Evolutionary conservation across 2,797 vertebrate genomes (phyloP).

Genomic region (Syngnathus rostellatus): DNA sequence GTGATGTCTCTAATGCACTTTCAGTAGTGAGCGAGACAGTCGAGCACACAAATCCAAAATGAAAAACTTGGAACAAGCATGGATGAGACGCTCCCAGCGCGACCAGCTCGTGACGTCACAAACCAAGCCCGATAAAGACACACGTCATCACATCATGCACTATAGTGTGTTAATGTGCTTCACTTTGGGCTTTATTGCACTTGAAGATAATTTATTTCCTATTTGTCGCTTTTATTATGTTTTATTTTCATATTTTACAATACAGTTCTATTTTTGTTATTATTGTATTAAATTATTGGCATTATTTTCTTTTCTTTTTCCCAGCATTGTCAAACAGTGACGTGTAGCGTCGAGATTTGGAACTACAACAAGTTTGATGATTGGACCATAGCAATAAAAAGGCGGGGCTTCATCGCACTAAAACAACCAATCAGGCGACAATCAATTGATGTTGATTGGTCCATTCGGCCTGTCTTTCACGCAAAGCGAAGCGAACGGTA

Average conservation of each 20-base stretch:
- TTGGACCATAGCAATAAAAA: background rate
- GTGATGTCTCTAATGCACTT: background rate
- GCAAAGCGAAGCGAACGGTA: slow-evolving; percentile 18
- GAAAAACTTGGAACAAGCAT: too few species aligned
- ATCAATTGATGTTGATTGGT: slow-evolving; percentile 33
- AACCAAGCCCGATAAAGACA: background rate
- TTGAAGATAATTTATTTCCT: background rate
- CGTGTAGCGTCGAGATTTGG: background rate
- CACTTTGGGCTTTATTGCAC: too few species aligned
- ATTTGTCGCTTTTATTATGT: too few species aligned
- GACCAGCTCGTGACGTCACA: background rate
- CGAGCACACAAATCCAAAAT: too few species aligned
- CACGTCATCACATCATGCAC: background rate
- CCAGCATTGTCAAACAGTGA: background rate
- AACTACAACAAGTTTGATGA: accelerated
- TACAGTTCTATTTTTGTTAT: background rate
- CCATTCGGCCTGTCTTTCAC: slow-evolving; percentile 16
- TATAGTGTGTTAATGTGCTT: background rate
- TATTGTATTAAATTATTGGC: background rate
- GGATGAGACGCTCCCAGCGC: too few species aligned
- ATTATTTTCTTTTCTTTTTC: background rate
- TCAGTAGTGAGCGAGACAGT: too few species aligned
- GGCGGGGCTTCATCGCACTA: background rate
- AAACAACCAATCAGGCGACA: background rate
- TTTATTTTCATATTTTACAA: too few species aligned